phyloP scores from a whole-genome alignment of 1,140 invertebrate genomes.

The Aphelinus certus region DNA sequence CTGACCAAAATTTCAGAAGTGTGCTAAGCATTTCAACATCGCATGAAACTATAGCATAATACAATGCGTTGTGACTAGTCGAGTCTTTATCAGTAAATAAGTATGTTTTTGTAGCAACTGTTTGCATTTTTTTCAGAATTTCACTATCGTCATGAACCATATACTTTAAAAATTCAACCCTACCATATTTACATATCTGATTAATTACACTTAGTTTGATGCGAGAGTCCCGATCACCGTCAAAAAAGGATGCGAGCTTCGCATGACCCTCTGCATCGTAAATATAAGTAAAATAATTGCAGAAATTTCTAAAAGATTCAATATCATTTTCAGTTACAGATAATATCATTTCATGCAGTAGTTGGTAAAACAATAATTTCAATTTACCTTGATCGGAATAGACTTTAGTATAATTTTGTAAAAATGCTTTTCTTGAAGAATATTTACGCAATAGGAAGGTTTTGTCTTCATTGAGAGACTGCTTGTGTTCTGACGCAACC shows the following conservation, averaged over 20 bases:
- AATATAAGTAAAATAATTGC: neutral
- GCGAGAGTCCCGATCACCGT: neutral
- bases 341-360: neutral
- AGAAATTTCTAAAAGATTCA: neutral
- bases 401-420: neutral
- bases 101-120: neutral
- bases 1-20: neutral
- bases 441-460: neutral
- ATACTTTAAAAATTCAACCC: conserved; percentile 3
- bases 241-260: neutral
- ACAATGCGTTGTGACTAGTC: neutral
- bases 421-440: neutral
- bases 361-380: neutral
- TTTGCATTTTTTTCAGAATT: neutral
- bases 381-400: neutral
- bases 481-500: too few species aligned
- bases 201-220: neutral
- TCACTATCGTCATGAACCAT: neutral
- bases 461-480: neutral
- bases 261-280: neutral
- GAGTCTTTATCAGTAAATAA: neutral
- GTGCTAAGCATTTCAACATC: neutral
- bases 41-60: conserved; percentile 1
- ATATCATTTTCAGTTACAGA: neutral
- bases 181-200: conserved; percentile 16